Evolutionary conservation across 2,113 vertebrate genomes (phyloP).

Genomic region (Ranitomeya variabilis): DNA sequence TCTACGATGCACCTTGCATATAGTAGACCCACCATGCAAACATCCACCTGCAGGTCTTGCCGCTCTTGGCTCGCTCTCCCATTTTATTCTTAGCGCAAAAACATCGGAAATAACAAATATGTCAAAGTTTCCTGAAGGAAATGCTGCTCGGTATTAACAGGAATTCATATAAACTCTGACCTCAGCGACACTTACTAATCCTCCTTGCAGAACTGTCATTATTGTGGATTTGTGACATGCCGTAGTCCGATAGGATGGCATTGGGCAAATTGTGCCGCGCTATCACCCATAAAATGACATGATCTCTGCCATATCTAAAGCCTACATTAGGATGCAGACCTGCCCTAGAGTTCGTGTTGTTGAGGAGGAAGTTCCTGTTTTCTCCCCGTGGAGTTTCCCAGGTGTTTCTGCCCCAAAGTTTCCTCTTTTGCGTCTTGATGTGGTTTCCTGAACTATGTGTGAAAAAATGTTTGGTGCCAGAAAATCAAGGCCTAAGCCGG

Average conservation of each 20-base stretch:
- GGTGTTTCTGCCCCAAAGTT: constrained; percentile 46
- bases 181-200: not conserved
- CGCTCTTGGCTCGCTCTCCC: not conserved
- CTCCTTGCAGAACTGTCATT: not conserved
- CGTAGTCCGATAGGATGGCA: not conserved
- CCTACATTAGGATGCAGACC: not conserved
- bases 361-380: constrained; percentile 47
- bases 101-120: constrained; percentile 54
- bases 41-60: constrained; percentile 33
- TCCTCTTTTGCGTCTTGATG: constrained; percentile 43
- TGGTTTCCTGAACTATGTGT: constrained; percentile 44
- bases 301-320: not conserved
- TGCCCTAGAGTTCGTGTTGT: not conserved
- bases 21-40: too few species aligned
- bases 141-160: constrained; percentile 34
- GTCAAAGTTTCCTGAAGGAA: constrained; percentile 53
- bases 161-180: constrained; percentile 43
- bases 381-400: constrained; percentile 36
- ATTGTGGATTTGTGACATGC: not conserved
- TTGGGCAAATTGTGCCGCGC: not conserved
- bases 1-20: not conserved
- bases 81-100: constrained; percentile 42
- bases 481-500: not conserved
- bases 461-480: constrained; percentile 47
- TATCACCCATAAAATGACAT: not conserved